These are phyloP conservation scores for Serrognathus titanus DNA, from an alignment of 2,888 invertebrate species.

Conservation along the genomic window DNA sequence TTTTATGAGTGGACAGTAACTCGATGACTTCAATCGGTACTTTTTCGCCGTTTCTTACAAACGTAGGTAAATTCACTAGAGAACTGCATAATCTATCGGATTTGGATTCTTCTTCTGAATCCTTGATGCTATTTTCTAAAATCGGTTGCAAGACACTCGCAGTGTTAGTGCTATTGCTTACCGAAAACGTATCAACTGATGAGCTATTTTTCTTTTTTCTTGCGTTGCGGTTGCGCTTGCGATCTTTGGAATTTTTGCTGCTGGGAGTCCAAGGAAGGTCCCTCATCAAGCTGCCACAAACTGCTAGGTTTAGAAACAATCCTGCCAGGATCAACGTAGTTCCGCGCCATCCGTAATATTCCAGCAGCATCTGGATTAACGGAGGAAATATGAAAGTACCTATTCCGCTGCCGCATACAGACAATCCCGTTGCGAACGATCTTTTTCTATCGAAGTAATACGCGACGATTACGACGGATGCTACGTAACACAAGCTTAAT, in stretches of 20 bases:
- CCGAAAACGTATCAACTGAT: slow-evolving; percentile 68
- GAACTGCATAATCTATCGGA: slow-evolving; percentile 65
- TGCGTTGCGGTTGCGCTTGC: slow-evolving; percentile 59
- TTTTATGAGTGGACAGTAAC: slow-evolving; percentile 64
- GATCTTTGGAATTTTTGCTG: slow-evolving; percentile 60
- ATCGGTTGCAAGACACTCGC: slow-evolving; percentile 56
- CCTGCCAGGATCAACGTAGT: slow-evolving; percentile 79
- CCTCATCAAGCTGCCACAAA: slow-evolving; percentile 78
- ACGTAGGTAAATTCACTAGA: slow-evolving; percentile 82
- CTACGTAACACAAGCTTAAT: slow-evolving; percentile 80
- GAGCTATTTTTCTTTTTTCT: slow-evolving; percentile 56
- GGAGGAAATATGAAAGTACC: slow-evolving; percentile 87
- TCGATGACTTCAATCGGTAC: slow-evolving; percentile 75
- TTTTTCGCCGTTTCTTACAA: slow-evolving; percentile 71
- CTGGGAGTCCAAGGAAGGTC: slow-evolving; percentile 68
- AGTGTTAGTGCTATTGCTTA: slow-evolving; percentile 65
- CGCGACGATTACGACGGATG: slow-evolving; percentile 87
- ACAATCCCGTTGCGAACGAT: slow-evolving; percentile 81
- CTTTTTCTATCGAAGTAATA: slow-evolving; percentile 84
- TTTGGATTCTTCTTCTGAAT: slow-evolving; percentile 22
- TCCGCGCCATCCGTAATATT: slow-evolving; percentile 79
- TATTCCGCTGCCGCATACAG: slow-evolving; percentile 84
- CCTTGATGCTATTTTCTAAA: slow-evolving; percentile 45
- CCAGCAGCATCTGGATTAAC: slow-evolving; percentile 67
- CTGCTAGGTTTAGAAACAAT: slow-evolving; percentile 74